Percentiles rank a stretch among this genome's conserved stretches.
These are phyloP conservation scores for Drosophila varians DNA, from an alignment of 1,140 invertebrate species.

Conservation along the genomic window DNA sequence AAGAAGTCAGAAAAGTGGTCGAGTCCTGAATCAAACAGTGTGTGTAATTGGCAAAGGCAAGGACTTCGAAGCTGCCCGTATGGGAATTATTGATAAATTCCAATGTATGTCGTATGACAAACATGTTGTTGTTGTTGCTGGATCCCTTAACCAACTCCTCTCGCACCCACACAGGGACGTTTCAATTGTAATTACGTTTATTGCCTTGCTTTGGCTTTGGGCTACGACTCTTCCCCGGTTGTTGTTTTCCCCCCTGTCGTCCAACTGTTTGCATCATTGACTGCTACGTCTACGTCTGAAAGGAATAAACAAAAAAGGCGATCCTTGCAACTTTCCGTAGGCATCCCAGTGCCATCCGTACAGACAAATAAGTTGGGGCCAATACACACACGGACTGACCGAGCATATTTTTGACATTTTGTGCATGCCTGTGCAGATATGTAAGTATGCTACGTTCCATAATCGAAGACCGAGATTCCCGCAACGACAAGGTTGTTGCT, in stretches of 20 bases:
- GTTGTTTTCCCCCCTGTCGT: conserved; percentile 10
- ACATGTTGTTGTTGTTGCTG: conserved; percentile 39
- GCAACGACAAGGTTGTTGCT: conserved; percentile 1
- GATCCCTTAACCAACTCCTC: conserved; percentile 7
- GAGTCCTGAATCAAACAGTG: conserved; percentile 3
- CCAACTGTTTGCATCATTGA: conserved; percentile 31
- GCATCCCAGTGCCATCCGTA: background rate
- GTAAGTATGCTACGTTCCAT: conserved; percentile 61
- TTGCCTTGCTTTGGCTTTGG: conserved; percentile 59
- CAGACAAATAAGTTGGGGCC: background rate
- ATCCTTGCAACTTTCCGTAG: background rate
- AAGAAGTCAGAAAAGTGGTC: conserved; percentile 7
- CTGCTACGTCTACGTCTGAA: conserved; percentile 17
- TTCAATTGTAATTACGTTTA: conserved; percentile 75
- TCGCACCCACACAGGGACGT: conserved; percentile 4
- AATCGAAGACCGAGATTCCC: conserved; percentile 63
- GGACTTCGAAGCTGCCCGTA: conserved; percentile 19
- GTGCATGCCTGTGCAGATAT: conserved; percentile 53
- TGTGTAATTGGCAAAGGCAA: conserved; percentile 47
- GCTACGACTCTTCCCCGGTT: conserved; percentile 36
- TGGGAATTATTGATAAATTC: conserved; percentile 61
- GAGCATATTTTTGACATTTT: conserved; percentile 61
- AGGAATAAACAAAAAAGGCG: conserved; percentile 7
- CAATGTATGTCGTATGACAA: conserved; percentile 41
- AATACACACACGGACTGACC: conserved; percentile 32